phyloP scores from a whole-genome alignment of 2,113 vertebrate species.

The Scartelaos histophorus region DNA sequence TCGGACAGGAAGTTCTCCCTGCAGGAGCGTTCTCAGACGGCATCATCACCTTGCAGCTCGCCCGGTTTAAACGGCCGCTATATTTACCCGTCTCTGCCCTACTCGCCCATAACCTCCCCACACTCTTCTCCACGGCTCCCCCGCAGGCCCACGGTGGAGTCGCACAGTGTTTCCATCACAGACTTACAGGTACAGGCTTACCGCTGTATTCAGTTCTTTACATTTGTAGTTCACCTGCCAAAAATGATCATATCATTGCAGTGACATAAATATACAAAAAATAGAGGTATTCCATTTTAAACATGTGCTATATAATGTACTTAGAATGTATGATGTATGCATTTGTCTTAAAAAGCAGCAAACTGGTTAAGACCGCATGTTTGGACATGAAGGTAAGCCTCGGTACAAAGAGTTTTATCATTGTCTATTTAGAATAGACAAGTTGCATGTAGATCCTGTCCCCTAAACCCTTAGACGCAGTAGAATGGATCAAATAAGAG shows the following conservation, averaged over 20 bases:
- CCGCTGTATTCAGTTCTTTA: background rate
- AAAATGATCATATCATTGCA: background rate
- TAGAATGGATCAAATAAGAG: background rate
- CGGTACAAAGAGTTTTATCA: constrained; percentile 12
- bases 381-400: constrained; percentile 54
- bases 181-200: constrained; percentile 86
- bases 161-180: constrained; percentile 93
- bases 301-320: background rate
- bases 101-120: constrained; percentile 89
- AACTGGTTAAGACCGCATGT: constrained; percentile 43
- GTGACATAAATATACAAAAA: background rate
- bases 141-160: constrained; percentile 91
- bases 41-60: constrained; percentile 71
- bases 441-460: background rate
- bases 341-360: constrained; percentile 56
- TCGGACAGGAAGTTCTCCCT: constrained; percentile 89
- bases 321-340: constrained; percentile 39
- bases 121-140: constrained; percentile 92
- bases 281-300: background rate
- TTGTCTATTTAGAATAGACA: constrained; percentile 11
- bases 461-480: background rate
- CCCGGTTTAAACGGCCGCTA: constrained; percentile 80
- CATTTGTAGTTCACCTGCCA: background rate
- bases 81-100: constrained; percentile 84
- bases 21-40: constrained; percentile 83